Percentiles rank a stretch among this genome's conserved stretches.
phyloP scores from a whole-genome alignment of 2,113 vertebrate species.

The Nycticorax nycticorax region DNA sequence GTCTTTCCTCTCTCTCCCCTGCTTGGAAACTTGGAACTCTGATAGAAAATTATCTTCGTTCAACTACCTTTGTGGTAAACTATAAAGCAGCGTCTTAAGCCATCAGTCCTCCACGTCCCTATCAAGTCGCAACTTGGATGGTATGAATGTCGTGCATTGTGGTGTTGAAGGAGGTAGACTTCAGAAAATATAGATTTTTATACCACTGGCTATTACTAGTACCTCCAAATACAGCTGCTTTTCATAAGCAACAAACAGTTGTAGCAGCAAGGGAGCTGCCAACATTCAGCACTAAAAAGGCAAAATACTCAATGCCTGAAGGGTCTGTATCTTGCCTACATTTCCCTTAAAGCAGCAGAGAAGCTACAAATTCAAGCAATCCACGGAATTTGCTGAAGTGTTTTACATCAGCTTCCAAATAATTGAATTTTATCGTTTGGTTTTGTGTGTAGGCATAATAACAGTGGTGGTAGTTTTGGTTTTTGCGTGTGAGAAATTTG shows the following conservation, averaged over 20 bases:
- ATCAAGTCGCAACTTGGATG: background rate
- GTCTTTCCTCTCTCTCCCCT: background rate
- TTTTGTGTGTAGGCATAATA: background rate
- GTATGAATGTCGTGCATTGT: accelerated
- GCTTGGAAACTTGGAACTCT: background rate
- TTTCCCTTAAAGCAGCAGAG: background rate
- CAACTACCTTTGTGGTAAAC: background rate
- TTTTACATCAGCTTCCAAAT: background rate
- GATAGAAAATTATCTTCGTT: background rate
- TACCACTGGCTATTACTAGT: background rate
- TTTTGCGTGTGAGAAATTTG: background rate
- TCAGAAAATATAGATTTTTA: background rate
- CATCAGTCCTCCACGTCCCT: background rate
- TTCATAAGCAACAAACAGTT: background rate
- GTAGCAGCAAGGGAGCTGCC: background rate
- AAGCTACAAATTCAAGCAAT: background rate
- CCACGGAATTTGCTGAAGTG: background rate
- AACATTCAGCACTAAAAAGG: constrained; percentile 1
- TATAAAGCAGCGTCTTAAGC: background rate
- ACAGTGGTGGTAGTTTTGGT: background rate
- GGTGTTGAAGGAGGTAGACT: background rate
- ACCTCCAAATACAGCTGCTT: constrained; percentile 29
- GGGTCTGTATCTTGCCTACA: background rate
- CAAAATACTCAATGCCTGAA: background rate
- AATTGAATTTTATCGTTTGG: background rate